Percentiles rank a stretch among this genome's conserved stretches.
Evolutionary conservation across 2,888 invertebrate genomes (phyloP).

Genomic region (Orthosia cruda): DNA sequence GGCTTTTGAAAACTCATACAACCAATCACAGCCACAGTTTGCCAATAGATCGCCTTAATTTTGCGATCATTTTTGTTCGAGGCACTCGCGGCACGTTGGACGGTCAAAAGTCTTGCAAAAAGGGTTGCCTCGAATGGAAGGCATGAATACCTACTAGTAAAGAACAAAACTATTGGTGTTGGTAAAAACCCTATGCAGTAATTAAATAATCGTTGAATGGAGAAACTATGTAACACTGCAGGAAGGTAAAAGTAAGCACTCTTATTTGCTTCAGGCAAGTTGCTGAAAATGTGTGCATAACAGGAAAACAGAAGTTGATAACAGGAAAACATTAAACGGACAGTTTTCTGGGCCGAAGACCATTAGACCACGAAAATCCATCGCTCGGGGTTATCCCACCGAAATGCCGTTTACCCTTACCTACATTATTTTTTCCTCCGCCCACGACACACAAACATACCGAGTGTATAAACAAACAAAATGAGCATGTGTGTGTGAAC

Average conservation of each 20-base stretch:
- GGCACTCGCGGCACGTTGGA: neutral
- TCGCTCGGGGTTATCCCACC: slow-evolving; percentile 4
- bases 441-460: slow-evolving; percentile 47
- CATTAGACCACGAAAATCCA: neutral
- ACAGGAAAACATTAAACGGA: neutral
- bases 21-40: neutral
- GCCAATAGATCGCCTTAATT: neutral
- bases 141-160: neutral
- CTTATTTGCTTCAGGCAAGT: neutral
- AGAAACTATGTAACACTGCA: too few species aligned
- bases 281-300: neutral
- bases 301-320: neutral
- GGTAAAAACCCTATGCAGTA: too few species aligned
- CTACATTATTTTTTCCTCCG: slow-evolving; percentile 54
- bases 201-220: too few species aligned
- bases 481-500: slow-evolving; percentile 58
- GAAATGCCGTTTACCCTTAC: slow-evolving; percentile 30
- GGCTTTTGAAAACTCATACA: neutral
- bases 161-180: neutral
- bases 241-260: too few species aligned
- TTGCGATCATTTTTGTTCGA: neutral
- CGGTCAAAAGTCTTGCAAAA: neutral
- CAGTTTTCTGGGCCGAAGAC: neutral
- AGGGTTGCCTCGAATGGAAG: neutral
- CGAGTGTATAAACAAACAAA: slow-evolving; percentile 12